Evolutionary conservation across 2,113 vertebrate genomes (phyloP), one percentile per base, ranked within the genome.

Genomic region (Xyrauchen texanus): DNA sequence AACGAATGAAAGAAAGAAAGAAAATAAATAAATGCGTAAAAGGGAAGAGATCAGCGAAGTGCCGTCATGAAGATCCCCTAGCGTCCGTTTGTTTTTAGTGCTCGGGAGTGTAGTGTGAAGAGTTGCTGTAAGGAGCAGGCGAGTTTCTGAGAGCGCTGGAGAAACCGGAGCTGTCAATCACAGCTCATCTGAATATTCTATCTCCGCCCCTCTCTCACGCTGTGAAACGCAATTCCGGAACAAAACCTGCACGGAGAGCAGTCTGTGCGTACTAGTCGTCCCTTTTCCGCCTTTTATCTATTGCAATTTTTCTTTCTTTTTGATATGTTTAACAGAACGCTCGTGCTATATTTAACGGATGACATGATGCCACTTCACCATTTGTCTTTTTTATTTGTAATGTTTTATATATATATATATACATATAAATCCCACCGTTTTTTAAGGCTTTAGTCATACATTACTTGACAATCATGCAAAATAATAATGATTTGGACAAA

Each of bases 91-190:
- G 90, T 91, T 91, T 90, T 91, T 91, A 88, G 84, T 89, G 88
- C 89, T 90, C 91, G 80, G 88, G 88, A 88, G 91, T 89, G 89
- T 89, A 92, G 91, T 95, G 94, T 93, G 94, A 93, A 90, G 94
- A 96, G 94, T 95, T 93, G 93, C 92, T 91, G 92, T 91, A 95
- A 95, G 92, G 94, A 94, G 94, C 93, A 88, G 94, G 93, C 88
- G 94, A 95, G 94, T 95, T 96, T 95, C 94, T 92, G 86, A 92
- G 92, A 92, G 93, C 95, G 94, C 94, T 95, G 95, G 95, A 74
- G 94, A 94, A 95, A 90, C 93, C 85, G 68, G 91, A 94, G 94
- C 96, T 98, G 93, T 98, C 97, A 98, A 86, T 85, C 90, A 82
- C 81, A 8, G 87, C 94, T 95, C 94, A 96, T 97, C 94, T 96